phyloP scores from a whole-genome alignment of 2,113 vertebrate genomes.

The Emydura subglobosa region DNA sequence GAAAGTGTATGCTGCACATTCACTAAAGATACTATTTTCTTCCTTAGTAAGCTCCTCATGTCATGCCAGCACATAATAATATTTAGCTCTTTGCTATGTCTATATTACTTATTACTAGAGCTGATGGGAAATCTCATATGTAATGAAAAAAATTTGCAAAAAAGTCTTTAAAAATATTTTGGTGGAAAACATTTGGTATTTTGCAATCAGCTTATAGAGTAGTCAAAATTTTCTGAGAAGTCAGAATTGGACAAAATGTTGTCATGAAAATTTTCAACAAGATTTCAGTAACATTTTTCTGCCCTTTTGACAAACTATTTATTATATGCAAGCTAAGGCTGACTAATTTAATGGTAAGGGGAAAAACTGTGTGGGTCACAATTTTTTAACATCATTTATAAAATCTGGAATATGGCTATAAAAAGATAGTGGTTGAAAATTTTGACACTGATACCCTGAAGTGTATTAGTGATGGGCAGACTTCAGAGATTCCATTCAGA shows the following conservation, averaged over 20 bases:
- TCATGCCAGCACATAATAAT: neutral
- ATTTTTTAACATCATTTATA: neutral
- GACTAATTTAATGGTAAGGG: neutral
- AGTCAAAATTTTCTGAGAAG: neutral
- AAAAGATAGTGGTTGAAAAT: neutral
- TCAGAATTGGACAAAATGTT: neutral
- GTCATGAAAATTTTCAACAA: neutral
- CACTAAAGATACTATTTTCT: neutral
- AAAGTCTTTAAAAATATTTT: neutral
- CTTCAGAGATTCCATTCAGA: neutral
- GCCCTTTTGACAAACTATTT: neutral
- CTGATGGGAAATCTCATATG: neutral
- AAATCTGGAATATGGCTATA: neutral
- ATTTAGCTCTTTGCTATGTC: too few species aligned
- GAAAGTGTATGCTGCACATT: neutral
- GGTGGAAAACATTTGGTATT: neutral
- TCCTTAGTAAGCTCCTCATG: neutral
- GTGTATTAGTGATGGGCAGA: neutral
- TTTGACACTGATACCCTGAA: neutral
- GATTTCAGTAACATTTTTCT: neutral
- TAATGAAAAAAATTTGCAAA: neutral
- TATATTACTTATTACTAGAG: neutral
- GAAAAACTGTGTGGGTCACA: neutral
- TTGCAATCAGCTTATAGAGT: neutral
- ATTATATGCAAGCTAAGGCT: neutral